phyloP scores from a whole-genome alignment of 2,888 invertebrate genomes.

The Trissolcus japonicus region DNA sequence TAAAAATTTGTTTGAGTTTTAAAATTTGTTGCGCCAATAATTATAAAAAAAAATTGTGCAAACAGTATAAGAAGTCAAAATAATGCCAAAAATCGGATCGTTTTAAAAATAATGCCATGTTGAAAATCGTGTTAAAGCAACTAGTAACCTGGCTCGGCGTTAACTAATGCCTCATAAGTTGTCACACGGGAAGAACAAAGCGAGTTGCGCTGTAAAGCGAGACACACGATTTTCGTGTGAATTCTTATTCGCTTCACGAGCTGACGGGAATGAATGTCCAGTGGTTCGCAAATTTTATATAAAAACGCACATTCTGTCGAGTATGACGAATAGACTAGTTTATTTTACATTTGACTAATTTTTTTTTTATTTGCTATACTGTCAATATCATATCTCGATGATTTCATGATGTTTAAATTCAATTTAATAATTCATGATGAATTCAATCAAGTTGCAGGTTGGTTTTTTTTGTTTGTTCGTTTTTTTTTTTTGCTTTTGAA shows the following conservation, averaged over 20 bases:
- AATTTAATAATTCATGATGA: not conserved
- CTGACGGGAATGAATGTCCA: slow-evolving; percentile 53
- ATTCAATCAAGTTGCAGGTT: too few species aligned
- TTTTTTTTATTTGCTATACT: not conserved
- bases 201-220: slow-evolving; percentile 41
- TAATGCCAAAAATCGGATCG: not conserved
- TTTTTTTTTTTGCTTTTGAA: not conserved
- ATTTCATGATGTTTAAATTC: not conserved
- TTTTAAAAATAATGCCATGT: not conserved
- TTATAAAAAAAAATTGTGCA: slow-evolving; percentile 6
- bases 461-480: too few species aligned
- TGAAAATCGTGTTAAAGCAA: slow-evolving; percentile 40
- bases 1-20: too few species aligned
- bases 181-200: slow-evolving; percentile 48
- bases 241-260: slow-evolving; percentile 55
- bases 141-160: slow-evolving; percentile 42
- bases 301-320: slow-evolving; percentile 15
- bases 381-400: not conserved
- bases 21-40: too few species aligned
- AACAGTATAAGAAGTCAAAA: not conserved
- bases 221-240: slow-evolving; percentile 57
- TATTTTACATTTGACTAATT: slow-evolving; percentile 17
- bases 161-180: slow-evolving; percentile 48
- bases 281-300: slow-evolving; percentile 47
- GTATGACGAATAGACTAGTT: slow-evolving; percentile 38